A percentile compares a stretch with the other conserved stretches of the same genome.
phyloP scores from a whole-genome alignment of 2,113 vertebrate genomes.

The Stomatorhinus ivindoensis region DNA sequence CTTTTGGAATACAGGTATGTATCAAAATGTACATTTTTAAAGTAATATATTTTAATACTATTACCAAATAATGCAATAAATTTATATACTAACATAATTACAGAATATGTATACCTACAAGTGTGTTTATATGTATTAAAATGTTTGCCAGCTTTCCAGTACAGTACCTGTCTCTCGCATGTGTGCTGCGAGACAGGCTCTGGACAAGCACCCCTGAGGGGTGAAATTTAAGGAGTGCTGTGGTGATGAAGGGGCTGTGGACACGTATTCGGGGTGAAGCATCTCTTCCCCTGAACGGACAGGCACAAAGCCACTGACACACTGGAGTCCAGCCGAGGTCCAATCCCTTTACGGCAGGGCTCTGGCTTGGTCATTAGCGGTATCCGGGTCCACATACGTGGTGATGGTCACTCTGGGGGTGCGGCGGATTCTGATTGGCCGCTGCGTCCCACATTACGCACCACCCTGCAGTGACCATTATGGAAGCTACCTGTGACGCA shows the following conservation, averaged over 20 bases:
- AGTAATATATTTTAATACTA: neutral
- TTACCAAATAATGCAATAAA: neutral
- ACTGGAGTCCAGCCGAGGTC: neutral
- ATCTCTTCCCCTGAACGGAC: neutral
- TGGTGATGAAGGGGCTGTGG: neutral
- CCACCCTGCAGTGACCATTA: neutral
- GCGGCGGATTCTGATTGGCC: neutral
- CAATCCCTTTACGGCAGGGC: neutral
- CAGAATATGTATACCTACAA: neutral
- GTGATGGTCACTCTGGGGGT: neutral
- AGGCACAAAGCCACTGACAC: neutral
- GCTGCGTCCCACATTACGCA: neutral
- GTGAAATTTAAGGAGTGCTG: neutral
- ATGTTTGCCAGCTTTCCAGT: neutral
- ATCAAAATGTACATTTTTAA: neutral
- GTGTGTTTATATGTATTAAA: neutral
- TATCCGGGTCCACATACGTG: neutral
- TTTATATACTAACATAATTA: neutral
- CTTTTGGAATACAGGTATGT: conserved; percentile 1
- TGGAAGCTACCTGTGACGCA: neutral
- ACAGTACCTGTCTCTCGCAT: neutral
- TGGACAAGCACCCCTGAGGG: neutral
- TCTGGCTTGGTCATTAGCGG: neutral
- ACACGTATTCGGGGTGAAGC: neutral
- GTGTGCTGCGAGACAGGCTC: neutral